Evolutionary conservation across 2,888 invertebrate genomes (phyloP), one percentile per base, ranked within the genome.

Genomic region (Cinara cedri): DNA sequence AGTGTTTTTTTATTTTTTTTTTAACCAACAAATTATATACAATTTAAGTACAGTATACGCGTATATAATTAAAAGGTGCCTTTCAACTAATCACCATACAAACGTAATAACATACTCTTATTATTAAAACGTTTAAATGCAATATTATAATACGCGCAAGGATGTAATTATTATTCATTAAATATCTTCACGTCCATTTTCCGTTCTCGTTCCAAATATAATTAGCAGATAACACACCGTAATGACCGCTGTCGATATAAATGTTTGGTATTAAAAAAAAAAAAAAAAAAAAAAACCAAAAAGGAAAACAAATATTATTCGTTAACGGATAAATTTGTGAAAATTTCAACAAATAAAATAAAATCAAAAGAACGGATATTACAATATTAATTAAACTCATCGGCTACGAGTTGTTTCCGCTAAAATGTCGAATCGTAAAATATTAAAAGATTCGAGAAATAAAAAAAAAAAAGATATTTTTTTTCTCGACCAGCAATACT

Each of bases 51-150:
- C 8, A 13, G n/a, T n/a, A n/a, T n/a, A n/a, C n/a, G n/a, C n/a
- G n/a, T n/a, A n/a, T n/a, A 49, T 60, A 72, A 49, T 24, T 60
- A 60, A 60, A 60, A 71, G 6, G 21, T 71, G 34, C 34, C 16
- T 46, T 54, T 54, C 0, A 70, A 70, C 42, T 57, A 44, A 71
- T 57, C 46, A 70, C 21, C 44, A 21, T 68, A 51, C n/a, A 34
- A 34, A 34, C 6, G 34, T 6, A 34, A 34, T 34, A 6, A 34
- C 6, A 34, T 4, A 34, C 34, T 34, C n/a, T n/a, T n/a, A n/a
- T n/a, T n/a, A n/a, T n/a, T n/a, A n/a, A n/a, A n/a, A 24, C n/a
- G 8, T 71, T 44, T 26, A 44, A 46, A 24, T 24, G 44, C 57
- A 72, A 72, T 44, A n/a, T n/a, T n/a, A 24, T 34, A 34, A 34